Percentiles rank a stretch among this genome's conserved stretches.
Conservation (phyloP, 2,888 invertebrate species). For the Drosophila barbarae region DNA sequence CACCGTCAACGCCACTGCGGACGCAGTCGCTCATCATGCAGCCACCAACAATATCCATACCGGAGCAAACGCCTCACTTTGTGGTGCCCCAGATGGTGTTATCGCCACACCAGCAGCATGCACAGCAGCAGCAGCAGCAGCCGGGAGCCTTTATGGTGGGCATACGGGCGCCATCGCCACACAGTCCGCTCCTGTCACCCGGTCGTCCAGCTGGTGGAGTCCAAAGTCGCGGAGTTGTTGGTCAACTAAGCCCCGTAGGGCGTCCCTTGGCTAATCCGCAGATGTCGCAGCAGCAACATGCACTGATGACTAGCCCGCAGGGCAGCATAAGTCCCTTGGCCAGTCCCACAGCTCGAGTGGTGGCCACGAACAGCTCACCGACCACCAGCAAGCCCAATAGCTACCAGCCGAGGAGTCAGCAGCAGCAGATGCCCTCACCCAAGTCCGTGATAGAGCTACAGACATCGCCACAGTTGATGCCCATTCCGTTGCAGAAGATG, state of each 20-base stretch:
- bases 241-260: constrained; percentile 60
- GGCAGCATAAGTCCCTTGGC: constrained; percentile 76
- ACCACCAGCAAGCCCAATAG: constrained; percentile 70
- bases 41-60: constrained; percentile 85
- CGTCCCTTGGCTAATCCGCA: constrained; percentile 37
- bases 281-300: constrained; percentile 30
- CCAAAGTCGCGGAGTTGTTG: constrained; percentile 54
- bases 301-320: constrained; percentile 54
- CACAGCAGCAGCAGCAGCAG: constrained; percentile 54
- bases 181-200: constrained; percentile 75
- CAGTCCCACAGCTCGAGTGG: constrained; percentile 68
- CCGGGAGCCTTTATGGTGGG: constrained; percentile 63
- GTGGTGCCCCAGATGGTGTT: constrained; percentile 75
- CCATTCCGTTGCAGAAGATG: constrained; percentile 73
- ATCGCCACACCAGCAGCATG: constrained; percentile 66
- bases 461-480: constrained; percentile 59
- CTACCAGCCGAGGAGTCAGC: constrained; percentile 55
- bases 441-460: constrained; percentile 78
- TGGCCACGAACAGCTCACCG: constrained; percentile 67
- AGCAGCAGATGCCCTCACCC: constrained; percentile 37
- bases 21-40: constrained; percentile 81
- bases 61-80: constrained; percentile 80
- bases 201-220: constrained; percentile 55
- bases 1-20: constrained; percentile 48
- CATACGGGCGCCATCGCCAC: constrained; percentile 77